Conservation (phyloP, 1,140 invertebrate genomes). For the Maniola jurtina region DNA sequence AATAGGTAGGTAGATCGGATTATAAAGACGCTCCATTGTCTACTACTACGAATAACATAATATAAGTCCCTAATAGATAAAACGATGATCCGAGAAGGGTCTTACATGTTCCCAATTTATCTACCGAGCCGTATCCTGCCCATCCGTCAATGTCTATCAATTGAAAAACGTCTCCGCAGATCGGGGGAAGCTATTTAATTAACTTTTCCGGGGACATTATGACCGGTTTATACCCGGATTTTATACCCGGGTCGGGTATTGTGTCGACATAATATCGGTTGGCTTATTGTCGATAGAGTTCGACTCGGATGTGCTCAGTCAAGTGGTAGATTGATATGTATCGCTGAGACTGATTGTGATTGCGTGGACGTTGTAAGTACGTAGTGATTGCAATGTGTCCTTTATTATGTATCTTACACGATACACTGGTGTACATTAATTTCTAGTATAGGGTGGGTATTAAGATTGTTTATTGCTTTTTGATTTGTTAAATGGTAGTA, state of each 20-base stretch:
- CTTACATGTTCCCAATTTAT: slow-evolving; percentile 9
- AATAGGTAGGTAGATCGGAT: not conserved
- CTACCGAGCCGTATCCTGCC: slow-evolving; percentile 17
- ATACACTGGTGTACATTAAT: too few species aligned
- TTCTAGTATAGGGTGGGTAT: too few species aligned
- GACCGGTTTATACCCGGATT: slow-evolving; percentile 56
- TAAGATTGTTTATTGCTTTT: too few species aligned
- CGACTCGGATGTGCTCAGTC: slow-evolving; percentile 19
- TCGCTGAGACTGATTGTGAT: slow-evolving; percentile 9
- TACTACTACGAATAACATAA: not conserved
- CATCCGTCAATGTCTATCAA: slow-evolving; percentile 36
- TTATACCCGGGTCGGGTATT: slow-evolving; percentile 51
- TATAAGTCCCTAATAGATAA: not conserved
- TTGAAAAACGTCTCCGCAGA: slow-evolving; percentile 46
- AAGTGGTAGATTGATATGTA: slow-evolving; percentile 29
- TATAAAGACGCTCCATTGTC: not conserved
- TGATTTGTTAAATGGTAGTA: too few species aligned
- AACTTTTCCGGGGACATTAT: slow-evolving; percentile 59
- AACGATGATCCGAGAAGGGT: not conserved
- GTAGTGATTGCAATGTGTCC: not conserved
- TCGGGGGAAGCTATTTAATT: slow-evolving; percentile 50
- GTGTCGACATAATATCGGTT: slow-evolving; percentile 60
- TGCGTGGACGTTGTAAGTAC: not conserved
- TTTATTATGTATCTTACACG: not conserved
- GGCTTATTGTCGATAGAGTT: slow-evolving; percentile 48